Evolutionary conservation across 2,888 invertebrate species (phyloP).

Genomic region (Holacanthella duospinosa): DNA sequence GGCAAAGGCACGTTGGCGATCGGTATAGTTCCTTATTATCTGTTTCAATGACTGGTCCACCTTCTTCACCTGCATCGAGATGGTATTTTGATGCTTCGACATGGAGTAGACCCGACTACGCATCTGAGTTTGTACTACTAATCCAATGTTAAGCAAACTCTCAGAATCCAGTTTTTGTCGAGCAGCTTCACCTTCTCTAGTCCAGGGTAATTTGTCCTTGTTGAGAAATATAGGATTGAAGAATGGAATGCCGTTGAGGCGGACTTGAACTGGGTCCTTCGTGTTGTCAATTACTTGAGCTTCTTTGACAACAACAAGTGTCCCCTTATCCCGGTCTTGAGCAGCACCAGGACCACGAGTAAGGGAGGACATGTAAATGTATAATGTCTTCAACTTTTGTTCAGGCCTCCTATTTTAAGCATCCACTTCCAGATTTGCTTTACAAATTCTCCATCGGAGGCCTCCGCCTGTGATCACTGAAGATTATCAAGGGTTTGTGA

Average conservation of each 20-base stretch:
- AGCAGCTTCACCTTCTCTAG: background rate
- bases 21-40: constrained; percentile 58
- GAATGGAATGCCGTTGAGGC: constrained; percentile 27
- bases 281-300: constrained; percentile 4
- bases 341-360: no score
- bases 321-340: no score
- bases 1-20: constrained; percentile 70
- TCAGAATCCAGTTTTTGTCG: constrained; percentile 8
- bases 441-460: no score
- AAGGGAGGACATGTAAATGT: no score
- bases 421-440: no score
- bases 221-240: constrained; percentile 27
- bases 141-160: constrained; percentile 18
- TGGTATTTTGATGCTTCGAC: constrained; percentile 17
- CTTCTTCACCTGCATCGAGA: constrained; percentile 20
- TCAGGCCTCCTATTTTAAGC: no score
- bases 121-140: constrained; percentile 13
- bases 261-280: constrained; percentile 21
- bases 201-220: constrained; percentile 20
- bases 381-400: no score
- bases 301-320: constrained; percentile 23
- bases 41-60: constrained; percentile 60
- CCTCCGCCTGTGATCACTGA: no score
- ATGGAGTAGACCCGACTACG: background rate
- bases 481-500: no score